Conservation (phyloP, 37 sponge, comb jelly and placozoan species). For the Amphimedon queenslandica region DNA sequence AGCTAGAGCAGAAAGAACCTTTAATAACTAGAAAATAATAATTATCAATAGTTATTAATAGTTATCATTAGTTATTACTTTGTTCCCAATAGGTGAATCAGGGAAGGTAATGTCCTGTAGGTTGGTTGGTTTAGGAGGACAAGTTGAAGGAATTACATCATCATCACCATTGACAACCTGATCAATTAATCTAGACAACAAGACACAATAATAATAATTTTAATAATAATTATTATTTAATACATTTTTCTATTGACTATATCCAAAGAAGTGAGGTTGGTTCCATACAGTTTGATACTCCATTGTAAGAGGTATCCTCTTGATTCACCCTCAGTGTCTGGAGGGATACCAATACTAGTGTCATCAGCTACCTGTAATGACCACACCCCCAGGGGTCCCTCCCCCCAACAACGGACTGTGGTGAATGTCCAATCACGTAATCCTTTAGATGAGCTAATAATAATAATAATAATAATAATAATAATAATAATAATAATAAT, state of each 20-base stretch:
- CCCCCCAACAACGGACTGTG: conserved; percentile 62
- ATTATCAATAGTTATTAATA: too few relatives aligned
- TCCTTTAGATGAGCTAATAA: conserved; percentile 22
- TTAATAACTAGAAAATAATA: not conserved
- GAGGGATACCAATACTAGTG: not conserved
- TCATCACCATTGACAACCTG: not conserved
- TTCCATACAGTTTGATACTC: conserved; percentile 36
- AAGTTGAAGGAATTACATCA: not conserved
- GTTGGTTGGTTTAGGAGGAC: conserved; percentile 1
- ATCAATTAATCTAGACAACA: not conserved
- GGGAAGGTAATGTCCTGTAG: not conserved
- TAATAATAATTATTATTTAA: not conserved
- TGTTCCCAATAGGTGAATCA: not conserved
- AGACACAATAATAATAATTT: not conserved
- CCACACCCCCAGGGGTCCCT: conserved; percentile 18
- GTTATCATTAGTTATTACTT: too few relatives aligned
- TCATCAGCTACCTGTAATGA: not conserved
- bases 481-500: not conserved
- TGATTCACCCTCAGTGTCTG: not conserved
- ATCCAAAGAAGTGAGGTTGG: conserved; percentile 17
- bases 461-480: not conserved
- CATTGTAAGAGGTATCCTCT: conserved; percentile 19
- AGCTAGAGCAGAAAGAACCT: not conserved
- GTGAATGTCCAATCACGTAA: conserved; percentile 59
- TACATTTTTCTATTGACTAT: conserved; percentile 19